Base-by-base conservation (phyloP, 2,888 invertebrate species). In the Drosophila birchii region DNA sequence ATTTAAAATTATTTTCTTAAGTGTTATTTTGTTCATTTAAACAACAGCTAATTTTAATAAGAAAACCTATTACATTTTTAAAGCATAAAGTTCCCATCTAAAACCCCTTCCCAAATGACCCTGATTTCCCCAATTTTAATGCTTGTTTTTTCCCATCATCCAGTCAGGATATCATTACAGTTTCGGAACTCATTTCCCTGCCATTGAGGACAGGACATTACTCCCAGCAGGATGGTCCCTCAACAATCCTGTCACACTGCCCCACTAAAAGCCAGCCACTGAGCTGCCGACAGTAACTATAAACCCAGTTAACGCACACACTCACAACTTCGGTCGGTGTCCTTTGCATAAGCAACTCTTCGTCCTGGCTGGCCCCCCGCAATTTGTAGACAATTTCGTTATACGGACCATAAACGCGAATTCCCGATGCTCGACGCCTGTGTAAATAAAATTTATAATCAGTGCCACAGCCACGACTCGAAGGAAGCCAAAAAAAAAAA, bases 381-480 rank as follows among this genome's bases (percentile, higher is more conserved):
- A 76, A 75, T 75, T 75, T 64, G 75, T 76, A 76, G 75, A 75
- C 70, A 76, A 75, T 75, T 75, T 75, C 51, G 70, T 75, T 76
- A 70, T 70, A 76, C 64, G 76, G 70, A 70, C 76, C 75, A 76
- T 76, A 75, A 75, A 73, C 75, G 75, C 74, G 51, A 75, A 75
- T 75, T 74, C 74, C 73, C 75, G 54, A 66, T 75, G 67, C 75
- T 70, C 76, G 70, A 76, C 70, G 75, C 60, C 63, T 70, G 76
- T 76, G 76, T 76, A 75, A 75, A 75, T 75, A 75, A 75, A 75
- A 64, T 75, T 70, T 75, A 75, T 75, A 75, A 76, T 76, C 75
- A 76, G 70, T 45, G 61, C 59, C 74, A 59, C 39, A 32, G 41
- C 47, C 72, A 38, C 3, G 34, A 58, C 38, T 32, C 59, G 1